A percentile compares a stretch with the other conserved stretches of the same genome.
Conservation (phyloP, 1,140 invertebrate species). For the Drosophila funebris region DNA sequence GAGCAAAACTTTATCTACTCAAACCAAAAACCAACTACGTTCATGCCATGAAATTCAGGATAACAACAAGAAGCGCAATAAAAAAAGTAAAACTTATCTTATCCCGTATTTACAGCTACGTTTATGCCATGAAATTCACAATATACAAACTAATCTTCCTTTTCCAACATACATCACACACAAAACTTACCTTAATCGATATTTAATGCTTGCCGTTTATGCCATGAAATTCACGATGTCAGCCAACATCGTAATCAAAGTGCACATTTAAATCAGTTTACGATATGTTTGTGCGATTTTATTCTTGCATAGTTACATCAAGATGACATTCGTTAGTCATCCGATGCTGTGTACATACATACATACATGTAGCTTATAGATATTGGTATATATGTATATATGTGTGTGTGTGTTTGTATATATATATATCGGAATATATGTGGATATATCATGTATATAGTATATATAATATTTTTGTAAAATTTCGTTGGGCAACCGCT, state of each 20-base stretch:
- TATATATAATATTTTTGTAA: slow-evolving; percentile 39
- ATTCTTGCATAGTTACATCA: slow-evolving; percentile 27
- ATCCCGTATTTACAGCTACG: no score
- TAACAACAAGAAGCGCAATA: no score
- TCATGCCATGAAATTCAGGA: not conserved
- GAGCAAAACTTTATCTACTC: no score
- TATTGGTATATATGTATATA: slow-evolving; percentile 10
- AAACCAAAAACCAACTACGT: no score
- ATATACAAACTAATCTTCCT: no score
- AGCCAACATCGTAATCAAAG: not conserved
- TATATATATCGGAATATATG: slow-evolving; percentile 22
- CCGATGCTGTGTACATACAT: slow-evolving; percentile 14
- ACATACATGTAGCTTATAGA: slow-evolving; percentile 20
- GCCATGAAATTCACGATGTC: not conserved
- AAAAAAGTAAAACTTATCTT: no score
- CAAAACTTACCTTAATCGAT: no score
- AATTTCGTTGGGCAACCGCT: slow-evolving; percentile 21
- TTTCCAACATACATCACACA: no score
- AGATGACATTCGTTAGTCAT: not conserved
- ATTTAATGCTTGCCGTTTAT: no score
- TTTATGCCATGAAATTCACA: not conserved
- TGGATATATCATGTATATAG: slow-evolving; percentile 27
- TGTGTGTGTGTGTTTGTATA: slow-evolving; percentile 16
- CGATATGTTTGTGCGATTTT: slow-evolving; percentile 53
- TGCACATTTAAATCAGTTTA: not conserved